phyloP scores from a whole-genome alignment of 35 echinoderm and acorn worm genomes.

The Ptychodera flava region DNA sequence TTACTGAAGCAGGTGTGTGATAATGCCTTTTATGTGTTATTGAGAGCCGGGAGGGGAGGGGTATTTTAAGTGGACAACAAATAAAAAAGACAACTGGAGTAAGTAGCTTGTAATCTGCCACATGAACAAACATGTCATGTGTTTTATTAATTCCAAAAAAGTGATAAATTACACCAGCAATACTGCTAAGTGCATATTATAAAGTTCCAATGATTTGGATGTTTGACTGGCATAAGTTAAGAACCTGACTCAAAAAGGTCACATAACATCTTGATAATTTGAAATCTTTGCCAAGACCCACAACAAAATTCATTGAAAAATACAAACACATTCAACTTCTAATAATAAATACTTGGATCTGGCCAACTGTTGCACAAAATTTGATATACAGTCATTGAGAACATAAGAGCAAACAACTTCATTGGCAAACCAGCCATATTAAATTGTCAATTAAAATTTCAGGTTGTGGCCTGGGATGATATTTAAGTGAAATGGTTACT shows the following conservation, averaged over 20 bases:
- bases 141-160: background rate
- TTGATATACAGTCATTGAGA: background rate
- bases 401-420: background rate
- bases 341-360: conserved; percentile 2
- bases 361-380: background rate
- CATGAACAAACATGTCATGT: background rate
- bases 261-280: background rate
- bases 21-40: too few relatives aligned
- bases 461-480: background rate
- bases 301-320: background rate
- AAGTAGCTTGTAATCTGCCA: background rate
- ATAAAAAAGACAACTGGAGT: background rate
- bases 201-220: background rate
- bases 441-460: background rate
- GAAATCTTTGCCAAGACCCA: background rate
- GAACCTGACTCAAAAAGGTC: background rate
- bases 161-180: conserved; percentile 1
- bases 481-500: too few relatives aligned
- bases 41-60: too few relatives aligned
- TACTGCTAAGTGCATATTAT: background rate
- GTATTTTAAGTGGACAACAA: too few relatives aligned
- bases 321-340: conserved; percentile 1
- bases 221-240: background rate
- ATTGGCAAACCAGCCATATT: background rate
- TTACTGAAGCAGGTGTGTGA: too few relatives aligned